phyloP scores from a whole-genome alignment of 1,140 invertebrate genomes.

The Psilanteris sp. region DNA sequence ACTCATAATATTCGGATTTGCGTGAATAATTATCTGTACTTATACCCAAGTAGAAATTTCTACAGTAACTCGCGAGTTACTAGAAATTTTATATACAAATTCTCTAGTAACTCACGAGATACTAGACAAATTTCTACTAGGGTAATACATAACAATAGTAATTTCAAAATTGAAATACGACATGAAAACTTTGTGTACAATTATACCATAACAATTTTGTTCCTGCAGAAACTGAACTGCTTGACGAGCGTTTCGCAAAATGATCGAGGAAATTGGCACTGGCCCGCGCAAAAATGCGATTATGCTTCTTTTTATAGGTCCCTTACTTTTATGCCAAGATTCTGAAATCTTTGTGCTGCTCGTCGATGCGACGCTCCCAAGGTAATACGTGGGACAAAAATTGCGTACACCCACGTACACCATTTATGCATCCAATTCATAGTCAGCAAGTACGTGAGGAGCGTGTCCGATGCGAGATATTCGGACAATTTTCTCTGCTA shows the following conservation, averaged over 20 bases:
- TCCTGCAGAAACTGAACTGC: constrained; percentile 18
- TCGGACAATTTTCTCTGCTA: constrained; percentile 62
- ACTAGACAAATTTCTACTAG: no score
- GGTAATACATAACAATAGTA: no score
- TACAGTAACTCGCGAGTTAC: no score
- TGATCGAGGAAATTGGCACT: constrained; percentile 49
- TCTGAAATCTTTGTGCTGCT: constrained; percentile 53
- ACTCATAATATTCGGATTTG: no score
- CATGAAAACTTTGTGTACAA: constrained; percentile 16
- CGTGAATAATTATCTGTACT: no score
- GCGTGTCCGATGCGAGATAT: constrained; percentile 63
- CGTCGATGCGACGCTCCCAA: constrained; percentile 37
- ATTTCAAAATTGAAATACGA: no score
- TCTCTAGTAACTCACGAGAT: no score
- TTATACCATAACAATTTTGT: constrained; percentile 9
- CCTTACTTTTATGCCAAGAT: constrained; percentile 55
- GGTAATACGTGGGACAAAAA: constrained; percentile 63
- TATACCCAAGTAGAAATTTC: no score
- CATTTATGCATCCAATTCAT: constrained; percentile 69
- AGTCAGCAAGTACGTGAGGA: constrained; percentile 66
- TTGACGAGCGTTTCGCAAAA: constrained; percentile 44
- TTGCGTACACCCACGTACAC: constrained; percentile 68
- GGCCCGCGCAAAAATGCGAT: constrained; percentile 54
- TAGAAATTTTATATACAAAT: no score
- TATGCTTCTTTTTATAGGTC: constrained; percentile 51